A percentile compares a stretch with the other conserved stretches of the same genome.
Conservation (phyloP, 2,888 invertebrate genomes). For the Phyto melanocephala region DNA sequence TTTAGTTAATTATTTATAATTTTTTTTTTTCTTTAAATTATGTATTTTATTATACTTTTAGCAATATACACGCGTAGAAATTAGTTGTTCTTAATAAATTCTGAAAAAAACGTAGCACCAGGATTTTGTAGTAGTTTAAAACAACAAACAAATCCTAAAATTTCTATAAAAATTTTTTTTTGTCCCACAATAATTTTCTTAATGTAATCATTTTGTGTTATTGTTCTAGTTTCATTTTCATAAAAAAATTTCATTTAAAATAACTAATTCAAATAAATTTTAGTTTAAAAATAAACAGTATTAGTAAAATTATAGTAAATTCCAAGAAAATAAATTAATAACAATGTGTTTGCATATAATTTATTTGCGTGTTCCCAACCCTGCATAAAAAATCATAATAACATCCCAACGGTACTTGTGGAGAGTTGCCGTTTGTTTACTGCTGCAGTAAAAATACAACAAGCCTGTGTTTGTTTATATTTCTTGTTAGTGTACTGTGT, state of each 20-base stretch:
- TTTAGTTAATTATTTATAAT: conserved; percentile 53
- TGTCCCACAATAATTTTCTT: conserved; percentile 24
- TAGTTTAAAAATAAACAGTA: conserved; percentile 39
- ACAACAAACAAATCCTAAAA: not conserved
- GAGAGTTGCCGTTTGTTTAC: no score
- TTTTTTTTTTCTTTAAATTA: conserved; percentile 24
- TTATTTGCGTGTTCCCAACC: not conserved
- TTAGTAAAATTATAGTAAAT: conserved; percentile 25
- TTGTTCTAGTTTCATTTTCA: conserved; percentile 35
- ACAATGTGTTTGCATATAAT: not conserved
- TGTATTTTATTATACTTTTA: conserved; percentile 61
- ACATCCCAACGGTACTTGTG: not conserved
- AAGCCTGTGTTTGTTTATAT: not conserved
- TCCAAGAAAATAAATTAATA: not conserved
- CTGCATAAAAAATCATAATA: not conserved
- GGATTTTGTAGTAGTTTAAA: conserved; percentile 50
- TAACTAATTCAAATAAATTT: not conserved
- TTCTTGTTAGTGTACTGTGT: not conserved
- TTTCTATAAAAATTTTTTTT: conserved; percentile 38
- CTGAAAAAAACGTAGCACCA: conserved; percentile 34
- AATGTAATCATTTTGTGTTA: no score
- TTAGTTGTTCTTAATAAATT: conserved; percentile 45
- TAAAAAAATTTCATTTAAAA: conserved; percentile 11
- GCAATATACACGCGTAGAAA: conserved; percentile 62
- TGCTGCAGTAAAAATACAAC: no score